These are phyloP conservation scores for Halocaridina rubra DNA, from an alignment of 2,888 invertebrate species.

Conservation along the genomic window DNA sequence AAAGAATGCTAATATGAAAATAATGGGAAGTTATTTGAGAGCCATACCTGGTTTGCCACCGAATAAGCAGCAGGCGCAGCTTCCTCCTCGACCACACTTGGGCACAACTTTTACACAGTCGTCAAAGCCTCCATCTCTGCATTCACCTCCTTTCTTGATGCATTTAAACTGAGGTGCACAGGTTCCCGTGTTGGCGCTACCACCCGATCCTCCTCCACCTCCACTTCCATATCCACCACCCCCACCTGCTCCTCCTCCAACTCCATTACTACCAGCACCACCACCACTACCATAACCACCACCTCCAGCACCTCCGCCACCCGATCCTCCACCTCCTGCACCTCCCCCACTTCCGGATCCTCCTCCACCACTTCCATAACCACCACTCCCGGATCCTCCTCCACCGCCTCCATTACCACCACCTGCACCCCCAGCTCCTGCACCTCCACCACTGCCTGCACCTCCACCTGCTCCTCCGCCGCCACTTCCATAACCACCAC, in stretches of 20 bases:
- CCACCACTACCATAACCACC: too few relatives aligned
- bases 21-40: too few relatives aligned
- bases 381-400: neutral
- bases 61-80: neutral
- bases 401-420: neutral
- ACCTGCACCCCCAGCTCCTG: too few relatives aligned
- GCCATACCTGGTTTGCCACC: too few relatives aligned
- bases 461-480: slow-evolving; percentile 3
- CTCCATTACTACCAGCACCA: too few relatives aligned
- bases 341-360: too few relatives aligned
- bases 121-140: neutral
- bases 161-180: neutral
- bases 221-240: neutral
- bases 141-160: neutral
- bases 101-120: neutral
- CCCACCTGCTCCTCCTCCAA: too few relatives aligned
- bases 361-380: too few relatives aligned
- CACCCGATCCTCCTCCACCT: neutral
- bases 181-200: neutral
- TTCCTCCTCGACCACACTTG: neutral
- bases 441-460: neutral
- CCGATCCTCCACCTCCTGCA: too few relatives aligned
- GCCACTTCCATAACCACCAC: neutral
- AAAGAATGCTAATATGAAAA: too few relatives aligned
- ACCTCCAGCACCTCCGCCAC: too few relatives aligned